A percentile compares a stretch with the other conserved stretches of the same genome.
Conservation (phyloP, 2,888 invertebrate genomes). For the Stegophylla sp. region DNA sequence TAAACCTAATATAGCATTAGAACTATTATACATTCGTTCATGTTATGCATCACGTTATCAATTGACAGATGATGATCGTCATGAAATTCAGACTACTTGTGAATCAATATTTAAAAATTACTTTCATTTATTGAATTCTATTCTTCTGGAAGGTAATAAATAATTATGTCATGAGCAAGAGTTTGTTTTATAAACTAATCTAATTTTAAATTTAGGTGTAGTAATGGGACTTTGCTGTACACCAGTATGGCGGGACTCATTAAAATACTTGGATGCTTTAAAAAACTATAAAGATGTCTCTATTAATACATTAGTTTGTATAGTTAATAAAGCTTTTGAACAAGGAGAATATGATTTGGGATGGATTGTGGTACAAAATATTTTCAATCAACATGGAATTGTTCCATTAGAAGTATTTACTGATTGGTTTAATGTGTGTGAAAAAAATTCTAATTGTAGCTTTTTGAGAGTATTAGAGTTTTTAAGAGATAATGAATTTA, state of each 20-base stretch:
- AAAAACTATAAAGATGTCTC: constrained; percentile 3
- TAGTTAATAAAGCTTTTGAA: constrained; percentile 68
- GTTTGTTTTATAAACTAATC: background rate
- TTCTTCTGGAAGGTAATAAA: constrained; percentile 40
- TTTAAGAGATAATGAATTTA: constrained; percentile 46
- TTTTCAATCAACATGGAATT: background rate
- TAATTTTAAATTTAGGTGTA: constrained; percentile 26
- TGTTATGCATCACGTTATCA: constrained; percentile 66
- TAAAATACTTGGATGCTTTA: constrained; percentile 24
- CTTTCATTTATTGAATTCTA: constrained; percentile 52
- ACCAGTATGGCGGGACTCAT: constrained; percentile 33
- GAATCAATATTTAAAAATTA: constrained; percentile 59
- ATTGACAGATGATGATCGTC: constrained; percentile 63
- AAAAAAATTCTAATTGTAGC: constrained; percentile 11
- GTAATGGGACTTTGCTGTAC: constrained; percentile 53
- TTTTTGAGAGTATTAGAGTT: constrained; percentile 39
- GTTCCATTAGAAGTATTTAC: constrained; percentile 8
- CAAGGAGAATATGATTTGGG: constrained; percentile 70
- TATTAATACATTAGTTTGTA: constrained; percentile 62
- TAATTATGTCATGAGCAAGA: background rate
- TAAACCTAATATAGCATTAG: constrained; percentile 69
- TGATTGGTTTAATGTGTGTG: constrained; percentile 47
- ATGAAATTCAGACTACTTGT: constrained; percentile 58
- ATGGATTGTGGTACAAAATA: constrained; percentile 68
- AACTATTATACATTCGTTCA: constrained; percentile 69